Percentiles rank a stretch among this genome's conserved stretches.
phyloP scores from a whole-genome alignment of 2,888 invertebrate genomes.

The Spodoptera exigua region DNA sequence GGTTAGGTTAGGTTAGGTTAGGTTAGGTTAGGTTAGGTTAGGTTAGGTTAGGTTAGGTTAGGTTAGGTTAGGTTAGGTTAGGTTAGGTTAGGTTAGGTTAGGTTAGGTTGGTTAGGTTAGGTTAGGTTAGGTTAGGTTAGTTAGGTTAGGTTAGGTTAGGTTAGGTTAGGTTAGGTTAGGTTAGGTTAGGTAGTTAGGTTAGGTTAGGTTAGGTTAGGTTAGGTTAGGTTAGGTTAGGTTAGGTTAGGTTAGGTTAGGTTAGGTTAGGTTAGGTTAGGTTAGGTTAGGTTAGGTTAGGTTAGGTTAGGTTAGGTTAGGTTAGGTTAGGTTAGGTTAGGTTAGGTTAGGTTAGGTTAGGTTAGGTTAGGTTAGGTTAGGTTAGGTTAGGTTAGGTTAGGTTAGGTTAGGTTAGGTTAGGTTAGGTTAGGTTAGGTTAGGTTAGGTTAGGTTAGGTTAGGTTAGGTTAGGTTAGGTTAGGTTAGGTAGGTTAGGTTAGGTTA shows the following conservation, averaged over 20 bases:
- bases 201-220: conserved; percentile 34
- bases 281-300: conserved; percentile 37
- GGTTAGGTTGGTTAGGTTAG: too few species aligned
- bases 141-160: conserved; percentile 35
- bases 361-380: conserved; percentile 41
- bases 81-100: too few species aligned
- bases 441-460: conserved; percentile 41
- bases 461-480: conserved; percentile 40
- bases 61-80: too few species aligned
- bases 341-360: conserved; percentile 40
- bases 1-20: too few species aligned
- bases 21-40: too few species aligned
- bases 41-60: too few species aligned
- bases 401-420: conserved; percentile 36
- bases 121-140: too few species aligned
- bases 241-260: conserved; percentile 32
- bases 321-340: conserved; percentile 33
- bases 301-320: conserved; percentile 35
- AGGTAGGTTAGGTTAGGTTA: conserved; percentile 42
- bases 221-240: conserved; percentile 34
- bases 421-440: conserved; percentile 39
- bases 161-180: conserved; percentile 32
- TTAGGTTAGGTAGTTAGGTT: conserved; percentile 31
- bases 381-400: conserved; percentile 39
- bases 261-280: conserved; percentile 34